Evolutionary conservation across 1,140 invertebrate species (phyloP).

Genomic region (Pararge aegeria): DNA sequence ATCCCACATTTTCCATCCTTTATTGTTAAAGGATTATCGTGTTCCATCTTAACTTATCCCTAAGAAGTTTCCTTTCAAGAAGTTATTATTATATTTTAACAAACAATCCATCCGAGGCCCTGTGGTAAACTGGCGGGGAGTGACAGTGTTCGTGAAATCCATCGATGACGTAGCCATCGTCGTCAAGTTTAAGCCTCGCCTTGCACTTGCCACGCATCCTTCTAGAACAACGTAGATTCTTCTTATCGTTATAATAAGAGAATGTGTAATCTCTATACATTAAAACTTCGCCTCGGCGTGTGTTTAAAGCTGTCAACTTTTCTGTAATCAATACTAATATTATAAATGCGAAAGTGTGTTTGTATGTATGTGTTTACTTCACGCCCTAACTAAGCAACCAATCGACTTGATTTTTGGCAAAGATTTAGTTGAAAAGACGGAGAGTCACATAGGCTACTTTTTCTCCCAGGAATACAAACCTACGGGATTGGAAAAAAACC

Average conservation of each 20-base stretch:
- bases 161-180: background rate
- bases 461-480: too few relatives aligned
- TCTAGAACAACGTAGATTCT: background rate
- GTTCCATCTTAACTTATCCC: too few relatives aligned
- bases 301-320: background rate
- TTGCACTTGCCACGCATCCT: background rate
- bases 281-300: background rate
- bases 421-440: too few relatives aligned
- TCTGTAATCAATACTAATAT: background rate
- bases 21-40: too few relatives aligned
- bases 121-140: background rate
- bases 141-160: background rate
- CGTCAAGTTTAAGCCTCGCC: background rate
- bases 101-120: background rate
- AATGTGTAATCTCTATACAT: background rate
- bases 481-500: too few relatives aligned
- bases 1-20: too few relatives aligned
- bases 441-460: too few relatives aligned
- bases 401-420: too few relatives aligned
- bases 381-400: too few relatives aligned
- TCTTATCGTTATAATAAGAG: background rate
- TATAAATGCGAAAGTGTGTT: too few relatives aligned
- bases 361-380: too few relatives aligned
- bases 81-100: background rate
- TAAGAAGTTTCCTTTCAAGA: too few relatives aligned